Percentiles rank a stretch among this genome's conserved stretches.
phyloP scores from a whole-genome alignment of 2,888 invertebrate species.

The Horisme vitalbata region DNA sequence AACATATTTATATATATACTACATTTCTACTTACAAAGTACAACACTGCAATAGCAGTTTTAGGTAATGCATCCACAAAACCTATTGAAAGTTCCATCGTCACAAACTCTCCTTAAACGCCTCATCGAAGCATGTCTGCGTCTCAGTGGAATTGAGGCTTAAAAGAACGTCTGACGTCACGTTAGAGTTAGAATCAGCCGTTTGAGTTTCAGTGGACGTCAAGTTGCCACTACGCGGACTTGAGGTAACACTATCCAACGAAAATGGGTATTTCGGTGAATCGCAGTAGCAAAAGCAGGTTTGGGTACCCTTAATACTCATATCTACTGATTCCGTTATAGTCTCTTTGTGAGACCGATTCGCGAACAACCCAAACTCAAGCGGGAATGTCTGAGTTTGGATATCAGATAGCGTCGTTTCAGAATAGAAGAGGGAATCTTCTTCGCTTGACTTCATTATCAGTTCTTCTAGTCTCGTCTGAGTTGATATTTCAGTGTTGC shows the following conservation, averaged over 20 bases:
- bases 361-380: constrained; percentile 56
- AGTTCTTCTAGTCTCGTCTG: constrained; percentile 69
- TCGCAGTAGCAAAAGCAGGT: constrained; percentile 65
- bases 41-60: too few relatives aligned
- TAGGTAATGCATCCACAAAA: not conserved
- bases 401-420: constrained; percentile 68
- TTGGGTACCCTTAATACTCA: constrained; percentile 70
- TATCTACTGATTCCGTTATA: constrained; percentile 55
- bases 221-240: constrained; percentile 51
- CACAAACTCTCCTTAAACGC: constrained; percentile 21
- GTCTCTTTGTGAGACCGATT: constrained; percentile 63
- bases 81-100: constrained; percentile 16
- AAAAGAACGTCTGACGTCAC: constrained; percentile 53
- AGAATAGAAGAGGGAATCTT: constrained; percentile 61
- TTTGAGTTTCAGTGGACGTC: constrained; percentile 67
- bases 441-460: constrained; percentile 64
- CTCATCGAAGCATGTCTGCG: constrained; percentile 64
- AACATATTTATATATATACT: too few relatives aligned
- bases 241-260: constrained; percentile 55
- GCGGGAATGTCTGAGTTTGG: constrained; percentile 69
- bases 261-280: constrained; percentile 48
- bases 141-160: constrained; percentile 59
- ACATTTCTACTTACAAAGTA: too few relatives aligned
- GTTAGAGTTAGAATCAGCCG: constrained; percentile 41
- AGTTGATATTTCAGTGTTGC: constrained; percentile 67